A percentile compares a stretch with the other conserved stretches of the same genome.
Conservation (phyloP, 2,797 vertebrate genomes). For the Selene dorsalis region DNA sequence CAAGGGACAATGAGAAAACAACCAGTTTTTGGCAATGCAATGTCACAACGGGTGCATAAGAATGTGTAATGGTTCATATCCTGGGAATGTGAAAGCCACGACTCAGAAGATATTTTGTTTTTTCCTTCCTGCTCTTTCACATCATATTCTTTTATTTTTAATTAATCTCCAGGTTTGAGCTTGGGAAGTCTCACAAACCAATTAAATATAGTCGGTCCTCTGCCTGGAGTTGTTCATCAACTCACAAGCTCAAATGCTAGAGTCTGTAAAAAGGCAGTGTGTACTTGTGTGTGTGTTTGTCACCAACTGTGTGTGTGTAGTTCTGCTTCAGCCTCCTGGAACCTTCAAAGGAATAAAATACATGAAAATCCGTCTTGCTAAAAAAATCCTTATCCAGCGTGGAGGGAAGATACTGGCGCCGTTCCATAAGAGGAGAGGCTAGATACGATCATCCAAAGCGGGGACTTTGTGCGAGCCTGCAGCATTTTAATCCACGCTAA, state of each 20-base stretch:
- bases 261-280: conserved; percentile 26
- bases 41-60: conserved; percentile 23
- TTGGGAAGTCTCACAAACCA: conserved; percentile 52
- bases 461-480: conserved; percentile 33
- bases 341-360: conserved; percentile 65
- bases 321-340: conserved; percentile 38
- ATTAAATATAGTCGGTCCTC: conserved; percentile 61
- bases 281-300: not conserved
- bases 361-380: conserved; percentile 65
- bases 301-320: not conserved
- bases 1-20: conserved; percentile 14
- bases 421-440: conserved; percentile 44
- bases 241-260: conserved; percentile 37
- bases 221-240: conserved; percentile 63
- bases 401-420: conserved; percentile 34
- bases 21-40: conserved; percentile 9
- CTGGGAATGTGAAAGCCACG: conserved; percentile 28
- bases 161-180: conserved; percentile 70
- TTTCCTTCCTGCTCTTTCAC: conserved; percentile 31
- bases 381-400: conserved; percentile 42
- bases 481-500: conserved; percentile 62
- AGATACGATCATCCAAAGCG: conserved; percentile 49
- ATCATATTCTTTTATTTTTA: conserved; percentile 65
- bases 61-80: conserved; percentile 39
- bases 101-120: conserved; percentile 41